Evolutionary conservation across 2,113 vertebrate species (phyloP).

Genomic region (Mystacornis crossleyi): DNA sequence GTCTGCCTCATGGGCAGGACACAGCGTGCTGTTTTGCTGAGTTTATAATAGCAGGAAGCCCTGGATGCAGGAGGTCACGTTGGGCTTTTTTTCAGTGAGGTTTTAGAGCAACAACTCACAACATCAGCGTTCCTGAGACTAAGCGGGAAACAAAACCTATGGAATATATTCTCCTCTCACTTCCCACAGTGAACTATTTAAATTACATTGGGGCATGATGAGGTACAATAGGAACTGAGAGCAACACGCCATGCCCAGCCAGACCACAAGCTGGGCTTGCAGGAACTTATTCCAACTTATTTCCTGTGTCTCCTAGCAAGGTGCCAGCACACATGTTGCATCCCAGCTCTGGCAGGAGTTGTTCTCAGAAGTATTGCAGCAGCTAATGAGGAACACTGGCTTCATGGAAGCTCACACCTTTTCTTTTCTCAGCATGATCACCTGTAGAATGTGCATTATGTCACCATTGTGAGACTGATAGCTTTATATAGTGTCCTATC

Average conservation of each 20-base stretch:
- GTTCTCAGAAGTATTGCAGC: not conserved
- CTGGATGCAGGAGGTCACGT: slow-evolving; percentile 12
- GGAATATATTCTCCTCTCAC: not conserved
- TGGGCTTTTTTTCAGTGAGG: not conserved
- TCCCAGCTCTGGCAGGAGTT: not conserved
- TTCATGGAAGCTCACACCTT: not conserved
- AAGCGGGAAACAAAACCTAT: not conserved
- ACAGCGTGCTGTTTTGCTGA: not conserved
- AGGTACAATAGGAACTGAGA: not conserved
- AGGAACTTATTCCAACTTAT: not conserved
- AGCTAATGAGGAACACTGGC: not conserved
- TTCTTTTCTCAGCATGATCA: slow-evolving; percentile 30
- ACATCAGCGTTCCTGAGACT: not conserved
- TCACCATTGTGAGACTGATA: not conserved
- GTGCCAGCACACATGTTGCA: not conserved
- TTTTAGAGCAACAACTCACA: not conserved
- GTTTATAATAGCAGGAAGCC: slow-evolving; percentile 5
- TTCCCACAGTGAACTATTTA: not conserved
- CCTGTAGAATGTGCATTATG: not conserved
- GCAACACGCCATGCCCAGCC: not conserved
- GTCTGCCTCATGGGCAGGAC: slow-evolving; percentile 64
- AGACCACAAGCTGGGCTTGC: not conserved
- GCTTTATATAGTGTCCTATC: not conserved
- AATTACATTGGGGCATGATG: not conserved
- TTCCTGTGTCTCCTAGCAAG: not conserved